Conservation (phyloP, 1,140 invertebrate species). For the Pseudomyrmex dendroicus region DNA sequence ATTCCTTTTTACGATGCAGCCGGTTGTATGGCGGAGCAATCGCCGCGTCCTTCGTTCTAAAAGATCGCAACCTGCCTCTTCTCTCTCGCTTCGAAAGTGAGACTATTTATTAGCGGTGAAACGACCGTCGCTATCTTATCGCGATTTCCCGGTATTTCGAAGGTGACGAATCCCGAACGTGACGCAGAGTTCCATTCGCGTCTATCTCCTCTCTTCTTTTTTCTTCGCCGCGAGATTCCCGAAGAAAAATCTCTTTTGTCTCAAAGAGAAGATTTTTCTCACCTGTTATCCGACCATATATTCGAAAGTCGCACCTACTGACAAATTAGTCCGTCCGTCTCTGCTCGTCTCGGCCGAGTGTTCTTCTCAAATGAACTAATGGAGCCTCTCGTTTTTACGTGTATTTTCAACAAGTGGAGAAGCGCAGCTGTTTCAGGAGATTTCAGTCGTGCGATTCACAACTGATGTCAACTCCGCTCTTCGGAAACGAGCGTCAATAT, state of each 20-base stretch:
- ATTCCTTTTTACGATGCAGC: constrained; percentile 1
- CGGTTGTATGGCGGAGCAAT: background rate
- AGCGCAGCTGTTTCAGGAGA: background rate
- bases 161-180: background rate
- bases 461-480: constrained; percentile 32
- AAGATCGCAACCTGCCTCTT: background rate
- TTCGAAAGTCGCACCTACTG: background rate
- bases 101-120: constrained; percentile 23
- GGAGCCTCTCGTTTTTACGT: background rate
- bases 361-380: background rate
- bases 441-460: constrained; percentile 29
- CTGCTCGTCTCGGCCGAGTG: no score
- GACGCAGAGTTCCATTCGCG: background rate
- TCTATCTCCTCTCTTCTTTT: background rate
- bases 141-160: background rate
- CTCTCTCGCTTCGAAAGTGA: background rate
- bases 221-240: background rate
- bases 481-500: background rate
- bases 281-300: background rate
- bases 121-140: constrained; percentile 47
- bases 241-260: background rate
- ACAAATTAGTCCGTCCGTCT: background rate
- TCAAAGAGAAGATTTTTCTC: background rate
- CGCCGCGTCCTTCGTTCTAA: background rate
- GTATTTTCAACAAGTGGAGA: constrained; percentile 29